Conservation (phyloP, 2,113 vertebrate species). For the Sprattus sprattus region DNA sequence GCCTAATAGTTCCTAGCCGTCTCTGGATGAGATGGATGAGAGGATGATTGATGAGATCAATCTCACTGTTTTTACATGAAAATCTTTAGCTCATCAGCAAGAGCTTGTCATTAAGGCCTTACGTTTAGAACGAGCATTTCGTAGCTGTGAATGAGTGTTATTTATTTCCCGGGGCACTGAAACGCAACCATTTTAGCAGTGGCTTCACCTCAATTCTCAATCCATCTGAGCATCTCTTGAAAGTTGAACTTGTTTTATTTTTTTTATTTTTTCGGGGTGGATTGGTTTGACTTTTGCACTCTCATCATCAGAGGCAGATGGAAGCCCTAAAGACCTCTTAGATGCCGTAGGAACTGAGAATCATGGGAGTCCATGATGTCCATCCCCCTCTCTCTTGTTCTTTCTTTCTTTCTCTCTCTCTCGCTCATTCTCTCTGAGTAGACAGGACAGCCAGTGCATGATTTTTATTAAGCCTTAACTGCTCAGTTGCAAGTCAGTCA, state of each 20-base stretch:
- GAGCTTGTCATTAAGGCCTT: neutral
- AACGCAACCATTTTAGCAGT: neutral
- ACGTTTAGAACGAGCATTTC: neutral
- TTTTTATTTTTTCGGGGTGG: neutral
- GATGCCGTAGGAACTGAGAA: slow-evolving; percentile 30
- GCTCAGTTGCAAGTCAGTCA: neutral
- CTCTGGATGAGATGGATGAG: neutral
- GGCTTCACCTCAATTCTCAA: neutral
- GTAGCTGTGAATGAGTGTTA: neutral
- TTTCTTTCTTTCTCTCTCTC: neutral
- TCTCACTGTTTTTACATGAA: slow-evolving; percentile 17
- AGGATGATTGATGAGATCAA: slow-evolving; percentile 7
- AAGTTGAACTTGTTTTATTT: neutral
- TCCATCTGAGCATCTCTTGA: neutral
- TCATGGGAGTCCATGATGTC: slow-evolving; percentile 36
- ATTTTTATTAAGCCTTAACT: no score
- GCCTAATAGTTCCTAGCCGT: neutral
- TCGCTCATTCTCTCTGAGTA: neutral
- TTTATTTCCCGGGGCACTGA: neutral
- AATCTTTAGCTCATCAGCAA: slow-evolving; percentile 11
- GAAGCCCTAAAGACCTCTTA: slow-evolving; percentile 57
- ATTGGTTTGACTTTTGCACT: slow-evolving; percentile 2
- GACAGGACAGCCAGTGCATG: no score
- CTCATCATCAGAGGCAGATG: slow-evolving; percentile 49
- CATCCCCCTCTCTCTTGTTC: neutral